phyloP scores from a whole-genome alignment of 2,888 invertebrate genomes.

The Nomada lathburiana region DNA sequence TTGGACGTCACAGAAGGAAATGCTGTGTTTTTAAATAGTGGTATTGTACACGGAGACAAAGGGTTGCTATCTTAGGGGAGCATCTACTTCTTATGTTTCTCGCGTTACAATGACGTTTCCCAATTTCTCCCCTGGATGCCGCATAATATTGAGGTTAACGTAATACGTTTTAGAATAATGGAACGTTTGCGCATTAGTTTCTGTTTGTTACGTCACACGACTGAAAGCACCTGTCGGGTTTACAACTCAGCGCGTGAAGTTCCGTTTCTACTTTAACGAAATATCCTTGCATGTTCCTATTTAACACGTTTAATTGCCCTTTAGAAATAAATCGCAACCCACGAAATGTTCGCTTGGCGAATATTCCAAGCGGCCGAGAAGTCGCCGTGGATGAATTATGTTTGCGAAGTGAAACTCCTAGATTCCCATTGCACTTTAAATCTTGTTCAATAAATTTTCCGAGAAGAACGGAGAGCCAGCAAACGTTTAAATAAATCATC shows the following conservation, averaged over 20 bases:
- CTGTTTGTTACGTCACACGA: slow-evolving; percentile 2
- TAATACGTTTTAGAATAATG: slow-evolving; percentile 10
- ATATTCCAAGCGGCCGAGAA: not conserved
- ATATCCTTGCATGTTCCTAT: not conserved
- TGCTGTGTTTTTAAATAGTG: slow-evolving; percentile 13
- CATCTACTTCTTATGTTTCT: slow-evolving; percentile 18
- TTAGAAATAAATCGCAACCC: slow-evolving; percentile 28
- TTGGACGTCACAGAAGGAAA: not conserved
- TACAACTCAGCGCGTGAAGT: not conserved
- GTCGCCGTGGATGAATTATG: slow-evolving; percentile 33
- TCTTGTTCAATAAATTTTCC: slow-evolving; percentile 58
- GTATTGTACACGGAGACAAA: slow-evolving; percentile 42
- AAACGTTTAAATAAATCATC: slow-evolving; percentile 52
- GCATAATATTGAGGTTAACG: slow-evolving; percentile 32
- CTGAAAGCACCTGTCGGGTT: not conserved
- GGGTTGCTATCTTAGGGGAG: slow-evolving; percentile 16
- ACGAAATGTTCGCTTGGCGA: slow-evolving; percentile 1
- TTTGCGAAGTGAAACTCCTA: slow-evolving; percentile 49
- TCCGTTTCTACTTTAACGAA: not conserved
- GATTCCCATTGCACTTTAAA: slow-evolving; percentile 55
- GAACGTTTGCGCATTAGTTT: slow-evolving; percentile 12
- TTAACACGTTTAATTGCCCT: slow-evolving; percentile 7
- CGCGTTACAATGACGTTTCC: slow-evolving; percentile 32
- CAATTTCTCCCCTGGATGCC: slow-evolving; percentile 19
- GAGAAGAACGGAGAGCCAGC: slow-evolving; percentile 34